A percentile compares a stretch with the other conserved stretches of the same genome.
These are phyloP conservation scores for Drosophila pruinosa DNA, from an alignment of 1,140 invertebrate species.

Conservation along the genomic window DNA sequence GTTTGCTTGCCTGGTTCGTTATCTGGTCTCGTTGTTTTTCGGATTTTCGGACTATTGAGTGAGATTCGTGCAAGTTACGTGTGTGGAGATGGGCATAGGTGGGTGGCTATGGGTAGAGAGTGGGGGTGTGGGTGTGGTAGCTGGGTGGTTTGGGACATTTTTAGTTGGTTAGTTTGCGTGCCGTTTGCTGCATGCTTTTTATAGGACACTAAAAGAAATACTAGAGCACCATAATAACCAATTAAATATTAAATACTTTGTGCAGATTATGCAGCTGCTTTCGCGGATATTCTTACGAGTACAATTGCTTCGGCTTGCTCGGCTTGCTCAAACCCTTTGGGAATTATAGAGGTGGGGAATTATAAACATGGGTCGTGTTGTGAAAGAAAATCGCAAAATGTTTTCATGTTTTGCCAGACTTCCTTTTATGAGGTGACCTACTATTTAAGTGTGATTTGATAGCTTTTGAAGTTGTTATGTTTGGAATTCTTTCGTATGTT, in stretches of 20 bases:
- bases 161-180: conserved; percentile 39
- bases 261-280: conserved; percentile 17
- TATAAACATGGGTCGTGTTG: neutral
- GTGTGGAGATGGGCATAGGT: neutral
- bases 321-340: neutral
- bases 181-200: conserved; percentile 62
- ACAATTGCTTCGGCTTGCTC: conserved; percentile 1
- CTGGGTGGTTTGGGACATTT: conserved; percentile 18
- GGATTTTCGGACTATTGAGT: conserved; percentile 73
- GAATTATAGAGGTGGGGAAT: neutral
- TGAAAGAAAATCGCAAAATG: neutral
- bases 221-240: conserved; percentile 39
- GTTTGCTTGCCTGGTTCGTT: conserved; percentile 42
- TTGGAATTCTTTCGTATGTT: too few relatives aligned
- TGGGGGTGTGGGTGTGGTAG: conserved; percentile 42
- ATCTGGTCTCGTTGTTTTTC: conserved; percentile 46
- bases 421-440: neutral
- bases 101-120: neutral
- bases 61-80: conserved; percentile 41
- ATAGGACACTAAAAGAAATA: conserved; percentile 63
- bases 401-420: neutral
- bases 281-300: neutral
- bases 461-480: neutral
- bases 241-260: conserved; percentile 41
- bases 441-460: neutral